Percentiles rank a stretch among this genome's conserved stretches.
These are phyloP conservation scores for Heliconius cydno DNA, from an alignment of 2,888 invertebrate genomes.

Conservation along the genomic window DNA sequence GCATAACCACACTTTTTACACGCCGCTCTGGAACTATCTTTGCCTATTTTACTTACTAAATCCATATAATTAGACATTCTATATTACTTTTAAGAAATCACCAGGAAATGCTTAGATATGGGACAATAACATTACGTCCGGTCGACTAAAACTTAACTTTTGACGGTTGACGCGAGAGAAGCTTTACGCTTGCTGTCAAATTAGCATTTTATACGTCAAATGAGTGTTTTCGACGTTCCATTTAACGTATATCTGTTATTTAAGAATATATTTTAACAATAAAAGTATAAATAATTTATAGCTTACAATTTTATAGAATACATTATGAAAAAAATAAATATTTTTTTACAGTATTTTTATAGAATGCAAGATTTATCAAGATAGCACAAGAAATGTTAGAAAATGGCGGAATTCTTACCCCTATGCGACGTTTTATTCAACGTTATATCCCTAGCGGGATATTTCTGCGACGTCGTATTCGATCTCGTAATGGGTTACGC, in stretches of 20 bases:
- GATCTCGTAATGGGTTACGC: constrained; percentile 94
- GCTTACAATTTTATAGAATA: neutral
- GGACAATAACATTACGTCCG: constrained; percentile 50
- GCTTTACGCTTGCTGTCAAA: constrained; percentile 5
- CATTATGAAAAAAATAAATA: neutral
- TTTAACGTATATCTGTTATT: neutral
- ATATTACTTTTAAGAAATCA: constrained; percentile 38
- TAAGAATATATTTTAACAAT: too few relatives aligned
- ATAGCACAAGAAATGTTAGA: constrained; percentile 67
- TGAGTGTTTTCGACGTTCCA: constrained; percentile 2
- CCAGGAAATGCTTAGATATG: constrained; percentile 39
- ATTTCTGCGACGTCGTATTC: constrained; percentile 95
- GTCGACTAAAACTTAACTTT: neutral
- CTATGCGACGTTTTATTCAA: constrained; percentile 96
- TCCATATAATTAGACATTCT: constrained; percentile 73
- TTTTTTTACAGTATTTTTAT: constrained; percentile 32
- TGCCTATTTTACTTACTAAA: constrained; percentile 82
- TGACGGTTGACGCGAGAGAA: constrained; percentile 10
- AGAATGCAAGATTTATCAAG: constrained; percentile 43
- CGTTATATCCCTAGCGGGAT: constrained; percentile 93
- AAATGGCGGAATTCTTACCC: constrained; percentile 92
- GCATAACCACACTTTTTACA: constrained; percentile 98
- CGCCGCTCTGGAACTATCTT: constrained; percentile 91
- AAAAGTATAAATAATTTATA: too few relatives aligned
- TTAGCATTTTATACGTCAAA: neutral